Percentiles rank a stretch among this genome's conserved stretches.
These are phyloP conservation scores for Neopelma chrysocephalum DNA, from an alignment of 2,797 vertebrate genomes.

Conservation along the genomic window DNA sequence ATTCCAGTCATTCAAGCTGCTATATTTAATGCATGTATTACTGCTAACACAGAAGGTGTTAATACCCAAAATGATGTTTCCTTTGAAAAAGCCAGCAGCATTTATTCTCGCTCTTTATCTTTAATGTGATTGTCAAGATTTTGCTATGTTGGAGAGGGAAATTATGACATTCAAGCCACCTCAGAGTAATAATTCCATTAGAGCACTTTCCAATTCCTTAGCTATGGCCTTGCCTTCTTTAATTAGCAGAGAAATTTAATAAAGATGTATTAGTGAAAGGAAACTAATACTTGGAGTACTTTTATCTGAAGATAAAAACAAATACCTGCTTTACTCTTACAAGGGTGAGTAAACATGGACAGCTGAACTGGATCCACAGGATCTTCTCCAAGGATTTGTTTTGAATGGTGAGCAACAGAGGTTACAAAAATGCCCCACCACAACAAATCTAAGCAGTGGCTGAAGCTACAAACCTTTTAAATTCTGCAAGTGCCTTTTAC, in stretches of 20 bases:
- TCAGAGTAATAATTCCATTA: slow-evolving; percentile 38
- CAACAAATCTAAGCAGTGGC: background rate
- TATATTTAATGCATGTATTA: slow-evolving; percentile 27
- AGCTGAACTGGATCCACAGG: background rate
- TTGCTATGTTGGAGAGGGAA: background rate
- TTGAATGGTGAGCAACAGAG: background rate
- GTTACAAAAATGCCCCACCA: background rate
- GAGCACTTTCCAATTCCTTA: slow-evolving; percentile 7
- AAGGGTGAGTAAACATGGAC: background rate
- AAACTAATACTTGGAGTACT: background rate
- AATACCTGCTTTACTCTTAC: background rate
- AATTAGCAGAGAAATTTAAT: slow-evolving; percentile 36
- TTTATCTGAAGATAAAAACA: background rate
- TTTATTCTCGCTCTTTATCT: slow-evolving; percentile 7
- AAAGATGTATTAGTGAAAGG: background rate
- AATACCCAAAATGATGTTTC: slow-evolving; percentile 21
- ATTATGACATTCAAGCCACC: slow-evolving; percentile 8
- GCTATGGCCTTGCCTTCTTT: background rate
- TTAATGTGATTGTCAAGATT: slow-evolving; percentile 24
- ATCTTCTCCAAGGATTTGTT: background rate
- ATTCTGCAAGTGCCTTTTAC: background rate
- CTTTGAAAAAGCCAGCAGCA: slow-evolving; percentile 6
- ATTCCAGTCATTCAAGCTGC: slow-evolving; percentile 12
- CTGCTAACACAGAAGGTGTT: slow-evolving; percentile 30
- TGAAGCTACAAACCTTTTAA: background rate